phyloP scores from a whole-genome alignment of 2,888 invertebrate genomes.

The Morpho deidamia region DNA sequence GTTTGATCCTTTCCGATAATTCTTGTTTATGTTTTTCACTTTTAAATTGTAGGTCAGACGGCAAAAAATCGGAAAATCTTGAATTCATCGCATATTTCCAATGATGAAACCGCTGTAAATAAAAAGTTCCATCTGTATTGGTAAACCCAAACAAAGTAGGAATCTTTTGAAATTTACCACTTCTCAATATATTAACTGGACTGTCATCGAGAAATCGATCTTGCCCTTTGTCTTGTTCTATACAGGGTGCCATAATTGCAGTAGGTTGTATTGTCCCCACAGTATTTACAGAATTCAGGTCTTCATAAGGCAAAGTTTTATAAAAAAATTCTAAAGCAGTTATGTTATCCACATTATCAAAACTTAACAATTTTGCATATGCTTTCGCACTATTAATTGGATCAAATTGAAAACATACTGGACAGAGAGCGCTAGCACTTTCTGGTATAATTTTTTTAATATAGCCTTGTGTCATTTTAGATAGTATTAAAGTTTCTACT shows the following conservation, averaged over 20 bases:
- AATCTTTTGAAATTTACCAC: constrained; percentile 31
- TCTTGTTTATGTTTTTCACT: constrained; percentile 27
- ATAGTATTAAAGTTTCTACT: constrained; percentile 32
- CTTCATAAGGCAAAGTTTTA: constrained; percentile 32
- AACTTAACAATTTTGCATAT: constrained; percentile 30
- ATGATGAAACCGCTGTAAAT: constrained; percentile 30
- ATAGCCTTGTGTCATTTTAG: constrained; percentile 28
- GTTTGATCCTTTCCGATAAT: constrained; percentile 31
- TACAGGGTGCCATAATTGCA: constrained; percentile 31
- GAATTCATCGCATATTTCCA: constrained; percentile 43
- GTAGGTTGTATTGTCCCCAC: constrained; percentile 26
- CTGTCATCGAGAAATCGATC: constrained; percentile 37
- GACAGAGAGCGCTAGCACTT: constrained; percentile 28
- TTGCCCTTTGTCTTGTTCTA: constrained; percentile 28
- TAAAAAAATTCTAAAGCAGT: constrained; percentile 41
- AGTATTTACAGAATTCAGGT: constrained; percentile 28
- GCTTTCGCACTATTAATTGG: constrained; percentile 31
- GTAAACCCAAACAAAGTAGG: constrained; percentile 43
- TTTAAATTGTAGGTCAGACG: constrained; percentile 36
- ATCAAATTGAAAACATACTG: constrained; percentile 29
- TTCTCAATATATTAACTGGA: constrained; percentile 38
- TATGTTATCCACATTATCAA: constrained; percentile 35
- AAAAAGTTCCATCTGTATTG: constrained; percentile 38
- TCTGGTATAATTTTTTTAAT: constrained; percentile 30
- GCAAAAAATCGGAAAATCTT: constrained; percentile 50